Evolutionary conservation across 2,797 vertebrate species (phyloP).

Genomic region (Schizothorax lantsangensis): DNA sequence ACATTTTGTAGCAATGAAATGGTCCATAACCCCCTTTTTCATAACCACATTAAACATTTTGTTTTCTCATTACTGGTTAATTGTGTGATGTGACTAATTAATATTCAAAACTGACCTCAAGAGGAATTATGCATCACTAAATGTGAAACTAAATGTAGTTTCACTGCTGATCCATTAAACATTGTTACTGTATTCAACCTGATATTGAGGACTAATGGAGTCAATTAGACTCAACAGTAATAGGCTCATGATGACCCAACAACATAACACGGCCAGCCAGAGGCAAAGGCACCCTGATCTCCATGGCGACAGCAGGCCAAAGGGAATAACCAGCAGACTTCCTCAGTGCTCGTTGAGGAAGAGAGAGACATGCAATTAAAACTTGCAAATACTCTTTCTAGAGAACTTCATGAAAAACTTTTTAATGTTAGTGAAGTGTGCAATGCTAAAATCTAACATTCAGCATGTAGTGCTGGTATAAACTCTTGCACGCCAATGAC

Average conservation of each 20-base stretch:
- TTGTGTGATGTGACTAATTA: background rate
- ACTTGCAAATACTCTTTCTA: background rate
- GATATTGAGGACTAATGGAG: slow-evolving; percentile 27
- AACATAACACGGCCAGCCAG: slow-evolving; percentile 24
- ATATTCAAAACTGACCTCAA: background rate
- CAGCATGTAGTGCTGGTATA: slow-evolving; percentile 5
- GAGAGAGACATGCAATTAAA: slow-evolving; percentile 39
- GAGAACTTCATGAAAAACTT: slow-evolving; percentile 29
- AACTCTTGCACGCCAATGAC: background rate
- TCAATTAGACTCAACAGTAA: slow-evolving; percentile 28
- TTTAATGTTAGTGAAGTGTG: background rate
- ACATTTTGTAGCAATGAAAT: background rate
- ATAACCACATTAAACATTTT: background rate
- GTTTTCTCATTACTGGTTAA: background rate
- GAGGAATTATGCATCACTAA: background rate
- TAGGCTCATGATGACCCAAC: slow-evolving; percentile 40
- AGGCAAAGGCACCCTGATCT: slow-evolving; percentile 33
- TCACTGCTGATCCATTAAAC: background rate
- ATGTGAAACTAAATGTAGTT: background rate
- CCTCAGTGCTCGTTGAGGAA: background rate
- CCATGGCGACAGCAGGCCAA: slow-evolving; percentile 31
- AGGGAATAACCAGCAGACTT: slow-evolving; percentile 19
- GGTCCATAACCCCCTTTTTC: background rate
- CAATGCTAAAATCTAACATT: slow-evolving; percentile 1
- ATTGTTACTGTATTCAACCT: background rate